A percentile compares a stretch with the other conserved stretches of the same genome.
phyloP scores from a whole-genome alignment of 2,113 vertebrate species.

The Pygoscelis adeliae region DNA sequence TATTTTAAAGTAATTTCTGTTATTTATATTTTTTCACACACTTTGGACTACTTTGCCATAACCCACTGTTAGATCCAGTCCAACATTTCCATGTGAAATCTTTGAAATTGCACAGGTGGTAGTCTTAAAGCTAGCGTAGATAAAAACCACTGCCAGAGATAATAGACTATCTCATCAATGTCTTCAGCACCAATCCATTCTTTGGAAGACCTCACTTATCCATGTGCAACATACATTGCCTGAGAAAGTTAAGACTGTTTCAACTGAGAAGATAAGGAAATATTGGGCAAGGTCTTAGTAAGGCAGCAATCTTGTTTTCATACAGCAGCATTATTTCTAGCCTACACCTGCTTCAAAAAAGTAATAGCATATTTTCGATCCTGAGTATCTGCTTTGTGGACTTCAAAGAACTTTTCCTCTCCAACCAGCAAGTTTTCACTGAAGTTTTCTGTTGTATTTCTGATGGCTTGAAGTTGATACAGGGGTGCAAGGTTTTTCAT shows the following conservation, averaged over 20 bases:
- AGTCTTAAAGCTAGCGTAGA: neutral
- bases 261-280: neutral
- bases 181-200: neutral
- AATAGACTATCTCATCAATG: neutral
- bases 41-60: neutral
- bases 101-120: neutral
- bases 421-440: conserved; percentile 71
- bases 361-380: neutral
- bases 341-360: neutral
- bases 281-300: neutral
- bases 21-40: neutral
- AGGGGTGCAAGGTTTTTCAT: conserved; percentile 3
- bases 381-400: neutral
- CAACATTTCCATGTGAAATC: neutral
- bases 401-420: conserved; percentile 46
- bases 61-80: neutral
- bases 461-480: conserved; percentile 46
- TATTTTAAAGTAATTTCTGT: neutral
- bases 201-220: neutral
- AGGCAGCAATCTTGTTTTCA: neutral
- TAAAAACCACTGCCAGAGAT: neutral
- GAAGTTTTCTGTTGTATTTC: conserved; percentile 45
- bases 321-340: neutral
- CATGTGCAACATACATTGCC: neutral
- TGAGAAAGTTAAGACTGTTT: neutral